Evolutionary conservation across 2,113 vertebrate genomes (phyloP).

Genomic region (Monarcha castaneiventris): DNA sequence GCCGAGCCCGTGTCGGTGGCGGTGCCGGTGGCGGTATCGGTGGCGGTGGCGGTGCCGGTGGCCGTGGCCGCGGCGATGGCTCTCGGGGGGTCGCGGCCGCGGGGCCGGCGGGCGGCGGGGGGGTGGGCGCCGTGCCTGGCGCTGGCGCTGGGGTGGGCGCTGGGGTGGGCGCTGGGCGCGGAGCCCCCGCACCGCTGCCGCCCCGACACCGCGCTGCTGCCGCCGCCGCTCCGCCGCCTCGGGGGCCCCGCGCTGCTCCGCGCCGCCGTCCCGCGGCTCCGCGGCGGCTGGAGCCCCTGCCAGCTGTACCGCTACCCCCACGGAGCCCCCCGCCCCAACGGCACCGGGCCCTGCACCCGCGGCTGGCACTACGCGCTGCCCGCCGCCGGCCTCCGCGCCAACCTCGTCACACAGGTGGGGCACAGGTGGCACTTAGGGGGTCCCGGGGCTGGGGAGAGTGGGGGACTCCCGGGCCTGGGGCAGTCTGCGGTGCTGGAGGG

Average conservation of each 20-base stretch:
- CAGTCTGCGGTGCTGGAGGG: not conserved
- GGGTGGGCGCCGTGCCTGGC: no score
- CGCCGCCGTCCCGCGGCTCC: slow-evolving; percentile 72
- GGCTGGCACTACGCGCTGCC: slow-evolving; percentile 76
- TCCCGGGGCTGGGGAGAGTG: fast-evolving
- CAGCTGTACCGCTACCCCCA: slow-evolving; percentile 20
- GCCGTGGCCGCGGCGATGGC: no score
- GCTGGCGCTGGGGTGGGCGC: no score
- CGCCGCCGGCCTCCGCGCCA: slow-evolving; percentile 75
- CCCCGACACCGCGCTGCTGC: no score
- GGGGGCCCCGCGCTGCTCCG: slow-evolving; percentile 66
- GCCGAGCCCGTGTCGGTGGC: no score
- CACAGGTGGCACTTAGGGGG: no score
- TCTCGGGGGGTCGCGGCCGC: no score
- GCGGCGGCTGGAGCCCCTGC: not conserved
- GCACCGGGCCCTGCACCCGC: slow-evolving; percentile 67
- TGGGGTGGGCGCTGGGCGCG: no score
- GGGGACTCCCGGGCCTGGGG: not conserved
- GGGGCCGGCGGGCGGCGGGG: no score
- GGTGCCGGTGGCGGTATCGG: no score
- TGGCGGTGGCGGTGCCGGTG: no score
- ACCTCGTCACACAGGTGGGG: slow-evolving; percentile 81
- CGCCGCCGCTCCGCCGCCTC: slow-evolving; percentile 26
- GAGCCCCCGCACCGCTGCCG: no score
- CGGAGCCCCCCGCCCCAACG: not conserved